Base-by-base conservation (phyloP, 2,888 invertebrate species). In the Drosophila cognata region DNA sequence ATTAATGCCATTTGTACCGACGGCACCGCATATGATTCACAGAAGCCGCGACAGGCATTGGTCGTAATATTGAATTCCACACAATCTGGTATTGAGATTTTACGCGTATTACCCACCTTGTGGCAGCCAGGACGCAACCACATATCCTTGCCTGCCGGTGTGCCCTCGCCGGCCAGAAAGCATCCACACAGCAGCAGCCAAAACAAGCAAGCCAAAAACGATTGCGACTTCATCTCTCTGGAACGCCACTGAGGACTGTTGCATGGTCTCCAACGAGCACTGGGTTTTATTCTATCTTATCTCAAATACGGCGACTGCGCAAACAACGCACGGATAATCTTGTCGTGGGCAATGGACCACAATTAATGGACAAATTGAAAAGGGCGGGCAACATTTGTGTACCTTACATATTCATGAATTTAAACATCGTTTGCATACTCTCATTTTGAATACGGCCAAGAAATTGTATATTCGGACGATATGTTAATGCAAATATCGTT, bases 31-130 rank as follows among this genome's bases (percentile, higher is more conserved):
- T 96, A 97, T 4, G 97, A 97, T 90, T 96, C 96, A 92, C 98
- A 98, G 93, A 95, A 97, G 0, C 98, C 98, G 21, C 97, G 95
- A 91, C 98, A 97, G 0, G 97, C 97, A 92, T 98, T 98, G 35
- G 97, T 97, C 56, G 96, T 97, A 90, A 98, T 96, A 84, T 95
- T 95, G 92, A 98, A 97, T 89, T 96, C 96, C 0, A 97, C 96
- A 93, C 98, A 98, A 87, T 96, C 96, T 7, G 97, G 96, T 90
- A 98, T 97, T 81, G 95, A 95, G 79, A 98, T 96, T 88, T 95
- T 96, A 71, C 97, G 94, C 0, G 97, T 97, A 92, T 97, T 93
- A 95, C 97, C 97, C 79, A 96, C 96, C 94, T 95, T 95, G 90
- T 97, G 96, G 89, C 97, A 97, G 60, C 97, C 97, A 28, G 97